Evolutionary conservation across 1,140 invertebrate species (phyloP), one percentile per base, ranked within the genome.

Genomic region (Heliconius congener): DNA sequence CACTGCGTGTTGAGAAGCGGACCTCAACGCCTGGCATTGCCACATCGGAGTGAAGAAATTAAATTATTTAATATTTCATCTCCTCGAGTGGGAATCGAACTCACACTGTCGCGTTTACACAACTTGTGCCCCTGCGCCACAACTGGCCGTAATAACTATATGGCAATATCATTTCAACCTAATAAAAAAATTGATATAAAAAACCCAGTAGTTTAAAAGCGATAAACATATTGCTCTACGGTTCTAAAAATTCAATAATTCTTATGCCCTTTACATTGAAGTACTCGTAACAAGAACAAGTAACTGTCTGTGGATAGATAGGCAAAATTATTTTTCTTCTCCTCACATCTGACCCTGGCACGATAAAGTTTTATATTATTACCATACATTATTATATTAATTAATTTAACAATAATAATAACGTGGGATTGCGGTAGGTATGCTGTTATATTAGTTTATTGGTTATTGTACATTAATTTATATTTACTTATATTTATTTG

Each of bases 321-420:
- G 84, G 90, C 91, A 92, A 93, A 37, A 93, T 93, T 93, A 92
- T 93, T 92, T 93, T 93, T 93, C 90, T 92, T 90, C 84, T 80
- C 86, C 84, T 88, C 83, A 83, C 79, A 77, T 82, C 77, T 89
- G 90, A 92, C 90, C 91, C 80, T 76, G 71, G 74, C 77, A 55
- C 85, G 87, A 84, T 74, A 76, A 74, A 70, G 86, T 91, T 90
- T 89, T 88, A 76, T 80, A 71, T 74, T 80, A 71, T 74, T 71
- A 77, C 81, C 84, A 84, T 82, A 84, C 80, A 82, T 86, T 83
- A 57, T 52, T 82, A 79, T 84, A 86, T 90, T 86, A 87, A 91
- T 90, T 88, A 88, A 90, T 89, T 87, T 84, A 84, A 87, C 74
- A 86, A 84, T 86, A 86, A 84, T 81, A 87, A 84, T 81, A 86